A percentile compares a stretch with the other conserved stretches of the same genome.
These are phyloP conservation scores for Atrichornis clamosus DNA, from an alignment of 2,113 vertebrate genomes.

Conservation along the genomic window DNA sequence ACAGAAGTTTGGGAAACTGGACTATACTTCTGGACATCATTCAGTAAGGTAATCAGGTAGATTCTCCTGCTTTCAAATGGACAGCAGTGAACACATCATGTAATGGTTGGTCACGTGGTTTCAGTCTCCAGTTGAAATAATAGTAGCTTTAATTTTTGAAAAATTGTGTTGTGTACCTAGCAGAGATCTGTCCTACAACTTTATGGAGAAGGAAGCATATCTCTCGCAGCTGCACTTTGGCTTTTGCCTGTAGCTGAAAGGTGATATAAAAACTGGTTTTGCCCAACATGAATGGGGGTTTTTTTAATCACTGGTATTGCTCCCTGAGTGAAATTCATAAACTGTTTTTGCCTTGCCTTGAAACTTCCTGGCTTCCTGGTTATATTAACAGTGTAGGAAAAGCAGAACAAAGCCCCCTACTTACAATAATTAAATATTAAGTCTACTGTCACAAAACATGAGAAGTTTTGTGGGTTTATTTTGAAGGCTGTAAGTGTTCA, in stretches of 20 bases:
- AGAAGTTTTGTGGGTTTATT: not conserved
- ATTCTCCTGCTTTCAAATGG: not conserved
- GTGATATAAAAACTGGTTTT: not conserved
- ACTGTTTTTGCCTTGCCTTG: not conserved
- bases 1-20: constrained; percentile 87
- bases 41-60: constrained; percentile 85
- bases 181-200: not conserved
- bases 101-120: not conserved
- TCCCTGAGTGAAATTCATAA: not conserved
- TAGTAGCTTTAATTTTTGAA: not conserved
- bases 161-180: not conserved
- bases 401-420: not conserved
- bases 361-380: not conserved
- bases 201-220: not conserved
- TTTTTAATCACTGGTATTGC: not conserved
- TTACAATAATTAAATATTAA: not conserved
- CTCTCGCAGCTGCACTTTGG: not conserved
- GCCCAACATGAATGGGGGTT: not conserved
- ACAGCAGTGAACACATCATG: not conserved
- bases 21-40: constrained; percentile 92
- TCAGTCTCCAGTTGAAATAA: not conserved
- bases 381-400: not conserved
- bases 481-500: not conserved
- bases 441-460: not conserved
- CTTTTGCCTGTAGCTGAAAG: not conserved